phyloP scores from a whole-genome alignment of 2,888 invertebrate species.

The Brachylomia viminalis region DNA sequence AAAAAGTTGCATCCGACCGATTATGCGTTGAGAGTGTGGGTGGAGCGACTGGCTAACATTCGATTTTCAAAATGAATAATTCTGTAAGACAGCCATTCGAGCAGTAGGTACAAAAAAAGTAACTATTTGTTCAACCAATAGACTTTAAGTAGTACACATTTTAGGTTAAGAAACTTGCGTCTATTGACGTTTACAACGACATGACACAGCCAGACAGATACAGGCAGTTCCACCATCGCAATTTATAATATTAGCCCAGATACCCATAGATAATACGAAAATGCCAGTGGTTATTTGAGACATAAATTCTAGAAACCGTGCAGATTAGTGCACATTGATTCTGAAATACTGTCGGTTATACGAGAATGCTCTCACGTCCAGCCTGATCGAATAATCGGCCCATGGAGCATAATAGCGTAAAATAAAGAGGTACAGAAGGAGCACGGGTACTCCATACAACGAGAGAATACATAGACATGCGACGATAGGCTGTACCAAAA shows the following conservation, averaged over 20 bases:
- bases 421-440: slow-evolving; percentile 9
- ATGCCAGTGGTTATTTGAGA: slow-evolving; percentile 30
- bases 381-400: slow-evolving; percentile 47
- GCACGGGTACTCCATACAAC: too few species aligned
- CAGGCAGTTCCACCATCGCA: background rate
- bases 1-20: background rate
- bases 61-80: background rate
- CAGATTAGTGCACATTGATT: slow-evolving; percentile 48
- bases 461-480: background rate
- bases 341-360: slow-evolving; percentile 60
- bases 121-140: background rate
- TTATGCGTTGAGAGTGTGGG: background rate
- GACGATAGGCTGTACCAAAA: background rate
- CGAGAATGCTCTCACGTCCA: slow-evolving; percentile 48
- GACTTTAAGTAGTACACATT: background rate
- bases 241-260: slow-evolving; percentile 15
- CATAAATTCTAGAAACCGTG: slow-evolving; percentile 41
- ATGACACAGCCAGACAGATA: background rate
- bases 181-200: background rate
- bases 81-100: background rate
- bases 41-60: background rate
- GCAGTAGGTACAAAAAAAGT: background rate
- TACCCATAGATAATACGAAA: slow-evolving; percentile 14
- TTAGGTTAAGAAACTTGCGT: background rate
- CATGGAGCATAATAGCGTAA: slow-evolving; percentile 9